These are phyloP conservation scores for Scelioninae gen. 1 DNA, from an alignment of 2,888 invertebrate genomes.

Conservation along the genomic window DNA sequence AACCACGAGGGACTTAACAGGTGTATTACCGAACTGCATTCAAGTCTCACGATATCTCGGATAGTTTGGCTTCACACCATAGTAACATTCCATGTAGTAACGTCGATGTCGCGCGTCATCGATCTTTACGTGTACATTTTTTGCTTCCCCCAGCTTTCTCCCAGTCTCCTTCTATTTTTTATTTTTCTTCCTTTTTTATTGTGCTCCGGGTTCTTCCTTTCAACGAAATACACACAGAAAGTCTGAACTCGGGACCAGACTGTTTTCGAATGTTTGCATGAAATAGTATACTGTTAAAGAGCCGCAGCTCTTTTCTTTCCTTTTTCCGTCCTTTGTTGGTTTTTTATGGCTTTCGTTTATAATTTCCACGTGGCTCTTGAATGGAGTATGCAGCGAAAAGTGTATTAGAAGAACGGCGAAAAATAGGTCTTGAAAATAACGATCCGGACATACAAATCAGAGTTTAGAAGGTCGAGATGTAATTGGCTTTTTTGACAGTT, in stretches of 20 bases:
- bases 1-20: slow-evolving; percentile 49
- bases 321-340: slow-evolving; percentile 26
- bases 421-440: slow-evolving; percentile 38
- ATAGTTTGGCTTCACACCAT: slow-evolving; percentile 45
- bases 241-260: slow-evolving; percentile 18
- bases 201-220: slow-evolving; percentile 13
- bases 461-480: slow-evolving; percentile 1
- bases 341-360: slow-evolving; percentile 53
- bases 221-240: slow-evolving; percentile 29
- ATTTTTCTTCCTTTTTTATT: slow-evolving; percentile 6
- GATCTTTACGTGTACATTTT: slow-evolving; percentile 50
- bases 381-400: background rate
- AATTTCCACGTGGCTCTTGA: slow-evolving; percentile 42
- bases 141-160: background rate
- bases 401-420: slow-evolving; percentile 20
- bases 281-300: slow-evolving; percentile 47
- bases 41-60: slow-evolving; percentile 47
- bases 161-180: background rate
- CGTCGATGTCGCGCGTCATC: slow-evolving; percentile 40
- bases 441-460: slow-evolving; percentile 30
- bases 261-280: slow-evolving; percentile 46
- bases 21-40: slow-evolving; percentile 62
- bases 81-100: slow-evolving; percentile 54
- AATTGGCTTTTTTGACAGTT: slow-evolving; percentile 23
- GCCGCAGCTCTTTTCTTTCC: slow-evolving; percentile 14